Conservation (phyloP, 2,888 invertebrate species). For the Listrodromus nycthemerus region DNA sequence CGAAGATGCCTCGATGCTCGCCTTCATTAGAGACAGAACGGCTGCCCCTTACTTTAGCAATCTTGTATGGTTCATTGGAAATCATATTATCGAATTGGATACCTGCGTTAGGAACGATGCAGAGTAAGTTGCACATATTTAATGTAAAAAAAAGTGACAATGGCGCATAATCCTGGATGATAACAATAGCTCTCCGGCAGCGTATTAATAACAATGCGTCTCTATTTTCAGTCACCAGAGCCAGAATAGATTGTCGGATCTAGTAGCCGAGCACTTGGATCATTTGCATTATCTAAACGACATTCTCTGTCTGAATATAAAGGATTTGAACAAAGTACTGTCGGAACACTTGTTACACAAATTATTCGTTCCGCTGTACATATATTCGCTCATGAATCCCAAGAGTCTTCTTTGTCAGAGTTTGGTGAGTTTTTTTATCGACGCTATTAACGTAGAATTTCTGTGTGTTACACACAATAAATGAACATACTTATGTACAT, state of each 20-base stretch:
- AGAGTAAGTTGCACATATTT: conserved; percentile 90
- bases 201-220: neutral
- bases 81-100: conserved; percentile 98
- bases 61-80: conserved; percentile 99
- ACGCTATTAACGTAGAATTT: neutral
- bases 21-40: conserved; percentile 97
- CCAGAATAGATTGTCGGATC: conserved; percentile 94
- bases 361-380: conserved; percentile 96
- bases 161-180: conserved; percentile 1
- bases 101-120: conserved; percentile 97
- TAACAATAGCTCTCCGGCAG: conserved; percentile 3
- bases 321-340: conserved; percentile 96
- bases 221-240: conserved; percentile 91
- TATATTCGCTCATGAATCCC: conserved; percentile 91
- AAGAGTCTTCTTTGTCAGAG: conserved; percentile 77
- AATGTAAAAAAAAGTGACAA: conserved; percentile 1
- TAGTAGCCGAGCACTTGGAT: conserved; percentile 98
- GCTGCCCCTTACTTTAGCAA: conserved; percentile 99
- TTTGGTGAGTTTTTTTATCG: conserved; percentile 83
- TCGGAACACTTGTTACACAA: conserved; percentile 97
- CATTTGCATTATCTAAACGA: conserved; percentile 99
- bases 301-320: conserved; percentile 96
- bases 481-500: neutral
- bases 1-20: conserved; percentile 96
- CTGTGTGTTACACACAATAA: neutral